Base-by-base conservation (phyloP, 2,113 vertebrate genomes). In the Scomber japonicus region DNA sequence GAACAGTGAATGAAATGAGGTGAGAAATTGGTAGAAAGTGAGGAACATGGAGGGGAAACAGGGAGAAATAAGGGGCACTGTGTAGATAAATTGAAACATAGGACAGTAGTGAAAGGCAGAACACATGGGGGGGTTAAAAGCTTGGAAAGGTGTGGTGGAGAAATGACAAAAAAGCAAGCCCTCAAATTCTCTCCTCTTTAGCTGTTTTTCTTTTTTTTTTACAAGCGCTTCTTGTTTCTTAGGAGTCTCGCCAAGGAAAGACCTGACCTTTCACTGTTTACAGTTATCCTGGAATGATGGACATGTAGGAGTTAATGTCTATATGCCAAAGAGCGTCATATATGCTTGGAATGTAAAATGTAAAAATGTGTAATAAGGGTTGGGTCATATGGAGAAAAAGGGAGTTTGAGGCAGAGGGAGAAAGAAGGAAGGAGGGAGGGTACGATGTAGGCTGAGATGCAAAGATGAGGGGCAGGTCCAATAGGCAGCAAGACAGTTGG, bases 401-500 rank as follows among this genome's bases (percentile, higher is more conserved):
- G 51, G 27, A 67, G 50, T 64, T 62, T 19, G 55, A 73, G 30
- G 31, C 27, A 16, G 51, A 50, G 14, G 48, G 51, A 31, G 70
- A 9, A 5, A 21, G 66, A 82, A 75, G 85, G 75, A 83, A 70
- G 24, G 24, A 2, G 24, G 24, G 24, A 27, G 24, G 24, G 24
- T 27, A 27, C 2, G 24, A 0, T 60, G 59, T 53, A 53, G 55
- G 10, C 35, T 8, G 60, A 48, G 40, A 85, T 68, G 71, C 12
- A 70, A 24, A 82, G 61, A 24, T 81, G 53, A 71, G 78, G 78
- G 87, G 86, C 61, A 11, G 71, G 89, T 76, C 81, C 35, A 77
- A n/a, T 35, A 46, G 15, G 16, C 24, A 51, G 46, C 2, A 40
- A 54, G 71, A 60, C 56, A 61, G 62, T 7, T 12, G 72, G 54